phyloP scores from a whole-genome alignment of 2,888 invertebrate genomes.

The Nymphalis polychloros region DNA sequence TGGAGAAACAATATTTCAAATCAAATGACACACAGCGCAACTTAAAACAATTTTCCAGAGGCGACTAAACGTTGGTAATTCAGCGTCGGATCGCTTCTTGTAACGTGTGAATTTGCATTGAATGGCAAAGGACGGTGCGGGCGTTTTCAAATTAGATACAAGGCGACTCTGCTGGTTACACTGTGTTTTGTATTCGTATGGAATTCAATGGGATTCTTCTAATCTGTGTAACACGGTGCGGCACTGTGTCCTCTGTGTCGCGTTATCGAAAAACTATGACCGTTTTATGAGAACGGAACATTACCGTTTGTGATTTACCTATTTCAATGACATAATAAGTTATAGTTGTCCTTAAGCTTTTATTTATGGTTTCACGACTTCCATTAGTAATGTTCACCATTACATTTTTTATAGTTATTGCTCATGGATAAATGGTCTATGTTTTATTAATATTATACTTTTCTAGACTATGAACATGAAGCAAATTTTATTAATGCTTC shows the following conservation, averaged over 20 bases:
- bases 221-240: conserved; percentile 15
- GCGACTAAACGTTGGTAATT: conserved; percentile 81
- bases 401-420: conserved; percentile 24
- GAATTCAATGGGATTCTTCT: conserved; percentile 28
- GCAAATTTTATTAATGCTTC: conserved; percentile 19
- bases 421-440: conserved; percentile 22
- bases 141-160: conserved; percentile 58
- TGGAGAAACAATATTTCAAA: conserved; percentile 13
- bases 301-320: conserved; percentile 24
- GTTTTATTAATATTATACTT: conserved; percentile 26
- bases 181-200: conserved; percentile 40
- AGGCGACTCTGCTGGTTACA: conserved; percentile 51
- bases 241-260: conserved; percentile 15
- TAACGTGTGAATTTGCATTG: conserved; percentile 79
- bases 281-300: conserved; percentile 27
- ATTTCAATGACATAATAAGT: conserved; percentile 29
- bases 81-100: conserved; percentile 73
- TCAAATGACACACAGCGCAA: conserved; percentile 36
- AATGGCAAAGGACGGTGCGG: conserved; percentile 74
- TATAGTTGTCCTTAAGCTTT: conserved; percentile 28
- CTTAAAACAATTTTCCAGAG: conserved; percentile 75
- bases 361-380: conserved; percentile 32
- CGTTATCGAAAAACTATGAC: conserved; percentile 21
- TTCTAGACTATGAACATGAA: conserved; percentile 21
- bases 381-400: conserved; percentile 27